phyloP scores from a whole-genome alignment of 37 sponge, comb jelly and placozoan species.

The Hormiphora californensis region DNA sequence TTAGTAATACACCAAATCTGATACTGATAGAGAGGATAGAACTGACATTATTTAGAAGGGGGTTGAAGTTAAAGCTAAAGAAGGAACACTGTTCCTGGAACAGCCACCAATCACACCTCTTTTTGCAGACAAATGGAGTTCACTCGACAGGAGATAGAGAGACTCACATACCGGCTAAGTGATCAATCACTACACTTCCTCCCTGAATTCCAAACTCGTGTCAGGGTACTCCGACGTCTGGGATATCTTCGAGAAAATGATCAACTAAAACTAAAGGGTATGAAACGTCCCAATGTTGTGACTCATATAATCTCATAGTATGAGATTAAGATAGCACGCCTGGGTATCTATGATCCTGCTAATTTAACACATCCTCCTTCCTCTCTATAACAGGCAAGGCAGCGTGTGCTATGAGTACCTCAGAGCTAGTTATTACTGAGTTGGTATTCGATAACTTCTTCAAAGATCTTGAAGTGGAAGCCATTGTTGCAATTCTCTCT shows the following conservation, averaged over 20 bases:
- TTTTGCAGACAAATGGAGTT: not conserved
- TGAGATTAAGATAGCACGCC: not conserved
- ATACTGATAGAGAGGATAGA: not conserved
- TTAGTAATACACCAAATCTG: not conserved
- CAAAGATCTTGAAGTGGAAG: slow-evolving; percentile 61
- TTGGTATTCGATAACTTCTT: slow-evolving; percentile 81
- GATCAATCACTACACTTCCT: slow-evolving; percentile 78
- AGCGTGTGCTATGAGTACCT: slow-evolving; percentile 79
- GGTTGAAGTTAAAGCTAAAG: not conserved
- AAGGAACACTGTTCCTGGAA: not conserved
- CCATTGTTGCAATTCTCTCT: slow-evolving; percentile 85
- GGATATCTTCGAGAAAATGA: slow-evolving; percentile 62
- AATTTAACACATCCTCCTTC: not conserved
- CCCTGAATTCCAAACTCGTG: slow-evolving; percentile 76
- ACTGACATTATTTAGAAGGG: not conserved
- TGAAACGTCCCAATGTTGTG: not conserved
- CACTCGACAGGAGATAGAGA: not conserved
- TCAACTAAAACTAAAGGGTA: slow-evolving; percentile 71
- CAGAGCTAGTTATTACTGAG: slow-evolving; percentile 89
- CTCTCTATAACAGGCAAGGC: slow-evolving; percentile 54
- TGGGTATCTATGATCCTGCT: too few species aligned
- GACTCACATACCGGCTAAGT: slow-evolving; percentile 66
- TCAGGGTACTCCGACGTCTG: slow-evolving; percentile 70
- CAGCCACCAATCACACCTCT: not conserved
- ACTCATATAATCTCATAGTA: not conserved